Percentiles rank a stretch among this genome's conserved stretches.
Conservation (phyloP, 2,888 invertebrate species). For the Pachymerium ferrugineum region DNA sequence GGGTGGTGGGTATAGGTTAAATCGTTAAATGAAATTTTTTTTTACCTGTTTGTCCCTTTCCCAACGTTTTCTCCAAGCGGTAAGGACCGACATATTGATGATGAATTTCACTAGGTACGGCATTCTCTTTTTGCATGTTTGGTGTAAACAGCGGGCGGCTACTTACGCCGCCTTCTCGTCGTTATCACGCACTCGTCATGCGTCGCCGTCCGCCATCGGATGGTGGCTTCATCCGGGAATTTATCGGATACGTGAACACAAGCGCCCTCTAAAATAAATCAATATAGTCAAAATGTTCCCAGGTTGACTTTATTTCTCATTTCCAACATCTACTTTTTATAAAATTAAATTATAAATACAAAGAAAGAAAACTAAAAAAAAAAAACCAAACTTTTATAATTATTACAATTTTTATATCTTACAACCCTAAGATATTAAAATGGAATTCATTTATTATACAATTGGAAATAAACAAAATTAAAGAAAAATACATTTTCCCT, state of each 20-base stretch:
- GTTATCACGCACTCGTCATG: neutral
- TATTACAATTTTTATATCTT: neutral
- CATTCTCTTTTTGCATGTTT: slow-evolving; percentile 37
- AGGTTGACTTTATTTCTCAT: neutral
- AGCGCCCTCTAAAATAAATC: neutral
- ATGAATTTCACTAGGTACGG: slow-evolving; percentile 22
- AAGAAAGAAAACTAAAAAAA: neutral
- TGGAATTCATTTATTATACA: too few relatives aligned
- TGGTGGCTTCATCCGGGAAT: slow-evolving; percentile 1
- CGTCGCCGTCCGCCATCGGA: neutral
- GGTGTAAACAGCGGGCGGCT: neutral
- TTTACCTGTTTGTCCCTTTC: slow-evolving; percentile 98
- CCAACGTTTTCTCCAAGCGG: slow-evolving; percentile 96
- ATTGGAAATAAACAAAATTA: neutral
- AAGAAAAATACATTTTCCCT: neutral
- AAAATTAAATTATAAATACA: neutral
- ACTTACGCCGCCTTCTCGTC: neutral
- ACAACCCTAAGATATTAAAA: neutral
- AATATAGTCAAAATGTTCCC: neutral
- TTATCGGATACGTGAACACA: neutral
- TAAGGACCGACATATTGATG: slow-evolving; percentile 98
- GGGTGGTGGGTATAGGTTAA: neutral
- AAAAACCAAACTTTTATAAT: neutral
- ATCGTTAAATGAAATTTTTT: neutral
- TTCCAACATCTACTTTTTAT: too few relatives aligned